Conservation (phyloP, 2,888 invertebrate genomes). For the Candidula unifasciata region DNA sequence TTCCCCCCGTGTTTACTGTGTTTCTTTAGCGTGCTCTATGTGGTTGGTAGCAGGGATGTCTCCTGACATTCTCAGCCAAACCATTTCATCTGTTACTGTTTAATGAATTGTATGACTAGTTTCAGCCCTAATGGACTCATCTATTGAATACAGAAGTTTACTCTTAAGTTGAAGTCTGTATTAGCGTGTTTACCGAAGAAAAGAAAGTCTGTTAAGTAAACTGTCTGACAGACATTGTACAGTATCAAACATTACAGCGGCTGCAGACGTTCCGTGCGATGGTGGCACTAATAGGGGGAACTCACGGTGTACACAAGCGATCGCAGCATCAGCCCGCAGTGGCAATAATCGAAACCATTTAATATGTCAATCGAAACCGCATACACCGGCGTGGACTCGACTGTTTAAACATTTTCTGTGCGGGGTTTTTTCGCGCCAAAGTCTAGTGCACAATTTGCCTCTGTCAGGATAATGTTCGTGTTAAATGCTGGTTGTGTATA, state of each 20-base stretch:
- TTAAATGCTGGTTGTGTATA: background rate
- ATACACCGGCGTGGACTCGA: background rate
- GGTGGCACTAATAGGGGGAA: background rate
- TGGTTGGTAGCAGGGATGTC: too few species aligned
- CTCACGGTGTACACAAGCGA: background rate
- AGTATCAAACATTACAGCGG: background rate
- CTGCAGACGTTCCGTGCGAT: background rate
- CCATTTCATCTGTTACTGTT: too few species aligned
- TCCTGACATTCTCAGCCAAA: too few species aligned
- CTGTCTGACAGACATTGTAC: background rate
- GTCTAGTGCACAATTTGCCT: background rate
- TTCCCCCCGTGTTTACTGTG: too few species aligned
- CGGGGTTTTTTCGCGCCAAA: background rate
- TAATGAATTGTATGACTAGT: too few species aligned
- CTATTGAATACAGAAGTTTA: too few species aligned
- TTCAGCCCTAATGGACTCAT: too few species aligned
- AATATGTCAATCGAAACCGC: constrained; percentile 13
- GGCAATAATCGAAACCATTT: background rate
- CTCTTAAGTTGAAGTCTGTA: too few species aligned
- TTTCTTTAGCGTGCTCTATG: too few species aligned
- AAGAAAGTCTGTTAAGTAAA: background rate
- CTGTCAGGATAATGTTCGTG: background rate
- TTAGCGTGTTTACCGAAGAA: background rate
- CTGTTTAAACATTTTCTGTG: background rate
- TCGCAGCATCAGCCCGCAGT: background rate